Base-by-base conservation (phyloP, 1,140 invertebrate genomes). In the Carposina sasakii region DNA sequence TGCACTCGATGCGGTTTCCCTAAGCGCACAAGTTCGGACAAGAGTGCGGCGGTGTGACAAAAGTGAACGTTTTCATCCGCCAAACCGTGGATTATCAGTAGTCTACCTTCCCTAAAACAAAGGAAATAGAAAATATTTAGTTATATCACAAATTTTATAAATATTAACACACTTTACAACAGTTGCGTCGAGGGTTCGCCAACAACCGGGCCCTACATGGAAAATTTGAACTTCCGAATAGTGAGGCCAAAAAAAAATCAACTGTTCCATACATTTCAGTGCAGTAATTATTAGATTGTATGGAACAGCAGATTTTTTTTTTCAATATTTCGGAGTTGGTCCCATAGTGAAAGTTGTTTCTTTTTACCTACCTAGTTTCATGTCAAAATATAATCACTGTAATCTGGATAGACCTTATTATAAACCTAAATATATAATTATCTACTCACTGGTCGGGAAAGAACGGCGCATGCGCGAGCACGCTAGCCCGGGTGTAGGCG, bases 51-150 rank as follows among this genome's bases (percentile, higher is more conserved):
- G 9, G 97, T 98, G 76, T 99, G 97, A 61, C 92, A 92, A 78
- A 99, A 99, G 84, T 99, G 98, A n/a, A 99, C 98, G 79, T 99
- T 99, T 85, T 99, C 98, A 82, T 99, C 98, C 45, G 98, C 97
- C 36, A 99, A 87, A 4, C 98, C 98, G 83, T 99, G 98, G 60
- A 99, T 95, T 30, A 99, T 96, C n/a, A 99, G 85, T 31, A 99
- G 81, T 47, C 97, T 88, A 76, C 96, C 97, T 74, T 97, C 95
- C 71, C 94, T 95, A 71, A 19, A 37, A 37, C 34, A 37, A 17
- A 19, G 20, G 8, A 4, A 15, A 5, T 6, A 34, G 4, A 3
- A 34, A 34, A 15, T 13, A 34, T 6, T 34, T 8, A 34, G 4
- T 4, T 10, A 6, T 34, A 5, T 34, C 31, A 4, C 4, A 8